Conservation (phyloP, 2,888 invertebrate species). For the Oscheius sp. region DNA sequence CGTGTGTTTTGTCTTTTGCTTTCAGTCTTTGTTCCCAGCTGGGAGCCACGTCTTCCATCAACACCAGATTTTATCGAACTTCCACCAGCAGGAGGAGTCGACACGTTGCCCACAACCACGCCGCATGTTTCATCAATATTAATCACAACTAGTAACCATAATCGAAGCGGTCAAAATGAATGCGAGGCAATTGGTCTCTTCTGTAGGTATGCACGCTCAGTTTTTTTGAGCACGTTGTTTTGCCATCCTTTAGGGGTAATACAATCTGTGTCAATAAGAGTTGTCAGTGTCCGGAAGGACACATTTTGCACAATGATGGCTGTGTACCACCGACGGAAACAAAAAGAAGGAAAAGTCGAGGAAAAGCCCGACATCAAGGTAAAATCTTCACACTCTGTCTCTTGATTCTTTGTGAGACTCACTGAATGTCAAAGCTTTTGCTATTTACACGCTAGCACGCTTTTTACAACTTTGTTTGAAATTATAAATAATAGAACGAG, state of each 20-base stretch:
- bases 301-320: slow-evolving; percentile 65
- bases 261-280: slow-evolving; percentile 67
- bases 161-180: slow-evolving; percentile 33
- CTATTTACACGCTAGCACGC: not conserved
- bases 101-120: not conserved
- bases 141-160: slow-evolving; percentile 39
- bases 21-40: slow-evolving; percentile 11
- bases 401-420: not conserved
- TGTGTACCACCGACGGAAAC: slow-evolving; percentile 65
- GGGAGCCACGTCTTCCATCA: not conserved
- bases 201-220: slow-evolving; percentile 33
- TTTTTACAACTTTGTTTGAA: not conserved
- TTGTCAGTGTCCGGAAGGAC: slow-evolving; percentile 68
- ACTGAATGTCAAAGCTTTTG: not conserved
- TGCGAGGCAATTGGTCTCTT: slow-evolving; percentile 62
- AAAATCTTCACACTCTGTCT: not conserved
- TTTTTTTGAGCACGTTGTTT: not conserved
- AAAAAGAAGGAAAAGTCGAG: slow-evolving; percentile 44
- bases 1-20: not conserved
- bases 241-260: slow-evolving; percentile 47
- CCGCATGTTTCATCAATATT: slow-evolving; percentile 48
- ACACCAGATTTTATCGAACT: slow-evolving; percentile 23
- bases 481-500: not conserved
- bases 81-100: slow-evolving; percentile 8
- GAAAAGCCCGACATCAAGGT: slow-evolving; percentile 58